Base-by-base conservation (phyloP, 2,888 invertebrate genomes). In the Drosophila neutralis region DNA sequence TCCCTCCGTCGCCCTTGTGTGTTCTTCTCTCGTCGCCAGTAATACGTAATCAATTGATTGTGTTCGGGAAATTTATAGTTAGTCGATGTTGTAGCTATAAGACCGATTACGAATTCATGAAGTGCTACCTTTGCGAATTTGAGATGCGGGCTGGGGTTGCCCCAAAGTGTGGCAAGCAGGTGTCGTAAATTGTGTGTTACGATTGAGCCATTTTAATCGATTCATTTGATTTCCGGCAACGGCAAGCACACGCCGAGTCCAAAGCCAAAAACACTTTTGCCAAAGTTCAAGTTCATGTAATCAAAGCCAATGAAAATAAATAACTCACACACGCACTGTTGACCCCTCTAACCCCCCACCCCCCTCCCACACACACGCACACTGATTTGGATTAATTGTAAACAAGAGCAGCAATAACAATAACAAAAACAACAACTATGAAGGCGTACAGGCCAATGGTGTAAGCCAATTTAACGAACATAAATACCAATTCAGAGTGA, bases 201-300 rank as follows among this genome's bases (percentile, higher is more conserved):
- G 59, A 31, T 60, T 60, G 66, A 65, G 54, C 64, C 53, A 45
- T 51, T 58, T 69, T 74, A 79, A 78, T 70, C 78, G 76, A 70
- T 78, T 78, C 75, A 74, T 69, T 74, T 69, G 49, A 67, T 75
- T 79, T 78, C 75, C 75, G 59, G 29, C 58, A 61, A 29, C 31
- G 45, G 29, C 35, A 15, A 45, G 31, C n/a, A n/a, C 56, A n/a
- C 24, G 18, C 13, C 15, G 52, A 64, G 64, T 73, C 78, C 63
- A 73, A 69, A 59, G 65, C 35, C 35, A 65, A 33, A 58, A 67
- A 35, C 52, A 59, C 65, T 63, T 69, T 52, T 27, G 66, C 66
- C 61, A 82, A 72, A 84, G 76, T 87, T 82, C 84, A 73, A 84
- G 76, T 87, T 82, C 85, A 72, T 54, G 69, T 61, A 80, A 84